Conservation (phyloP, 2,888 invertebrate genomes). For the Eudemis profundana region DNA sequence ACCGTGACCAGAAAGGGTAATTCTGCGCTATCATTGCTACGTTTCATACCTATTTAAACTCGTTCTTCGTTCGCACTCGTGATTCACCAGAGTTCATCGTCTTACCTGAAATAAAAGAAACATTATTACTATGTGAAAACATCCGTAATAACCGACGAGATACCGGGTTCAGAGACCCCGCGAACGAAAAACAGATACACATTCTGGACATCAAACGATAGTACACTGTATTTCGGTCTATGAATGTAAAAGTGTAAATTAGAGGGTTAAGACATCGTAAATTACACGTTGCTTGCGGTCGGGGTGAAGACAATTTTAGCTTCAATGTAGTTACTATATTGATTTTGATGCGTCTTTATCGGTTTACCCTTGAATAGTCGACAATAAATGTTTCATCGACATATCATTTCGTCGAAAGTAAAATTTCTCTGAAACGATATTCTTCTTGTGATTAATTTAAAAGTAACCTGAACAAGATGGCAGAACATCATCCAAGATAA, state of each 20-base stretch:
- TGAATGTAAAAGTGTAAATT: conserved; percentile 44
- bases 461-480: too few species aligned
- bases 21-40: neutral
- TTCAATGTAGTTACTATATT: too few species aligned
- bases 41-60: neutral
- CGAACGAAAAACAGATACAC: conserved; percentile 66
- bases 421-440: too few species aligned
- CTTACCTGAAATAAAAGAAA: conserved; percentile 57
- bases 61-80: conserved; percentile 1
- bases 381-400: too few species aligned
- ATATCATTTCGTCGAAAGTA: too few species aligned
- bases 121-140: conserved; percentile 46
- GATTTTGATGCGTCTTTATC: too few species aligned
- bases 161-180: conserved; percentile 53
- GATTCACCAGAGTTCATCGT: conserved; percentile 18
- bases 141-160: conserved; percentile 41
- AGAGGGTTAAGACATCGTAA: conserved; percentile 38
- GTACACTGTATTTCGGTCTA: conserved; percentile 45
- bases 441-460: too few species aligned
- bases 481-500: too few species aligned
- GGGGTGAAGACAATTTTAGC: conserved; percentile 5
- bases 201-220: conserved; percentile 55
- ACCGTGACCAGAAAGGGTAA: too few species aligned
- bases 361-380: too few species aligned
- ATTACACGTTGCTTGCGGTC: conserved; percentile 21